Percentiles rank a stretch among this genome's conserved stretches.
Conservation (phyloP, 2,113 vertebrate genomes). For the Varanus salvator region DNA sequence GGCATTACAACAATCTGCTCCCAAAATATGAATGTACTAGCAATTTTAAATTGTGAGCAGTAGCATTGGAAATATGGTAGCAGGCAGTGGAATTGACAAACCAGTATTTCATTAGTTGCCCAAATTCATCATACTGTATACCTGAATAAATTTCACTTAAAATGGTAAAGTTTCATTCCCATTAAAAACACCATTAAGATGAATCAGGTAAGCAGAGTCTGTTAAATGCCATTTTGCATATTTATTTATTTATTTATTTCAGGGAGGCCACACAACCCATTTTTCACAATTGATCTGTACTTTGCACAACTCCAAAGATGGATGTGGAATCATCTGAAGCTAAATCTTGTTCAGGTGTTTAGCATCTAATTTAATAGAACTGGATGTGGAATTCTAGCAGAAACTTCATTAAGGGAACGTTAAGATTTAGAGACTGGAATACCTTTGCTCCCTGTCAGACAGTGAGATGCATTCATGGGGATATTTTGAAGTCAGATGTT, state of each 20-base stretch:
- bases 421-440: conserved; percentile 59
- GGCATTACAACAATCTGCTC: fast-evolving
- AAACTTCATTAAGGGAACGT: conserved; percentile 69
- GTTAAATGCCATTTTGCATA: conserved; percentile 29
- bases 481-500: conserved; percentile 54
- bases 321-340: conserved; percentile 54
- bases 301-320: conserved; percentile 54
- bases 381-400: conserved; percentile 51
- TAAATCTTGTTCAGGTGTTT: conserved; percentile 61
- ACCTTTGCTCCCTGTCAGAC: conserved; percentile 37
- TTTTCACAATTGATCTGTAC: conserved; percentile 43
- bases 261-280: background rate
- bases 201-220: conserved; percentile 32
- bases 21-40: background rate
- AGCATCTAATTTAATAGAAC: conserved; percentile 63
- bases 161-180: conserved; percentile 36
- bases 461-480: conserved; percentile 55
- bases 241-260: conserved; percentile 35
- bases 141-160: conserved; percentile 34
- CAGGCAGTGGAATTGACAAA: conserved; percentile 11
- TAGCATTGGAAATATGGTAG: background rate
- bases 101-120: conserved; percentile 35
- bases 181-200: conserved; percentile 49
- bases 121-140: conserved; percentile 45
- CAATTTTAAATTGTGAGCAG: conserved; percentile 20